A percentile compares a stretch with the other conserved stretches of the same genome.
Conservation (phyloP, 2,113 vertebrate species). For the Python bivittatus region DNA sequence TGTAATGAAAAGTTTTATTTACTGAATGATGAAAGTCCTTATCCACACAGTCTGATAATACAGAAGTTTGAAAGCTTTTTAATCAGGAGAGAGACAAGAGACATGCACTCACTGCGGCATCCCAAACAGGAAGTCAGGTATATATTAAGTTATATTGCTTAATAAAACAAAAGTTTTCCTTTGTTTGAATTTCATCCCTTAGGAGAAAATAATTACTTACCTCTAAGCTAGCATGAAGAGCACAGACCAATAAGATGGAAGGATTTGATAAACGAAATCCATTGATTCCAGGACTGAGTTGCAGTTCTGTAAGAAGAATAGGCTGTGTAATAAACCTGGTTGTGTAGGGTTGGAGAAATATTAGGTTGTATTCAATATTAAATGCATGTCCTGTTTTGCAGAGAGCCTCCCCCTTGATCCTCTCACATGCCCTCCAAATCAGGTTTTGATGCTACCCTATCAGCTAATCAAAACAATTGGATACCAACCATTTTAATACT, state of each 20-base stretch:
- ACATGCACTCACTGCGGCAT: no score
- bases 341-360: conserved; percentile 2
- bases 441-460: not conserved
- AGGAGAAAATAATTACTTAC: conserved; percentile 72
- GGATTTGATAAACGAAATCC: conserved; percentile 95
- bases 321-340: conserved; percentile 53
- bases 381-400: not conserved
- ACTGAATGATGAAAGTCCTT: no score
- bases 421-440: not conserved
- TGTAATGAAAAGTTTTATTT: no score
- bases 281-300: conserved; percentile 84
- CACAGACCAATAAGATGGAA: conserved; percentile 89
- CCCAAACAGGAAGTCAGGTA: no score
- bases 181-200: conserved; percentile 24
- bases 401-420: not conserved
- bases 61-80: no score
- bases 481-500: not conserved
- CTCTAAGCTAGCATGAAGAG: conserved; percentile 93
- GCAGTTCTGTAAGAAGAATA: conserved; percentile 78
- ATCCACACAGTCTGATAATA: no score
- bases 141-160: no score
- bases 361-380: not conserved
- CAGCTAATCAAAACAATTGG: not conserved
- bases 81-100: no score
- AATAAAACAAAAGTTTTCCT: not conserved